Percentiles rank a stretch among this genome's conserved stretches.
phyloP scores from a whole-genome alignment of 2,888 invertebrate species.

The Pristionchus exspectatus region DNA sequence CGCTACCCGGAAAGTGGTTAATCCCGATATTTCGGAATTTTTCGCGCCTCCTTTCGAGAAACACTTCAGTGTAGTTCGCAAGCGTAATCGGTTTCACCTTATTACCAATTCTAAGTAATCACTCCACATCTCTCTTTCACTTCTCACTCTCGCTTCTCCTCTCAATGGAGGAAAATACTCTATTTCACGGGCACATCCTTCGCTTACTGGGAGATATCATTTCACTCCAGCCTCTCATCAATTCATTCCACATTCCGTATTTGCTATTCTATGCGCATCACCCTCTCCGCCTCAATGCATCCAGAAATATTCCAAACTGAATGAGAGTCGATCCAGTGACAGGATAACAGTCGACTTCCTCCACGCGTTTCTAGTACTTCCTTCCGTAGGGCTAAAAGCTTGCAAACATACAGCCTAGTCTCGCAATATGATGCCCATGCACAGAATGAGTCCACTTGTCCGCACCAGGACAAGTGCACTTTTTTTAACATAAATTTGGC shows the following conservation, averaged over 20 bases:
- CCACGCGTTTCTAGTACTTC: not conserved
- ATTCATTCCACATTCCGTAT: not conserved
- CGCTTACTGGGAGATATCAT: not conserved
- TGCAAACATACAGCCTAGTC: no score
- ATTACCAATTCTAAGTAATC: not conserved
- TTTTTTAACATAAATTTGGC: not conserved
- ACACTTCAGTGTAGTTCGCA: not conserved
- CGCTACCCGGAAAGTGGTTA: no score
- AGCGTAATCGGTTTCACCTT: not conserved
- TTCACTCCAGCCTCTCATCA: not conserved
- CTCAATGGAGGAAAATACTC: not conserved
- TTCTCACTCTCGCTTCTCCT: not conserved
- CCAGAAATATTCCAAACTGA: not conserved
- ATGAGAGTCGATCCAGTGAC: not conserved
- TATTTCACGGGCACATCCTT: not conserved
- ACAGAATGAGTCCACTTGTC: not conserved
- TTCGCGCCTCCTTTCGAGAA: not conserved
- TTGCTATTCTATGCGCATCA: not conserved
- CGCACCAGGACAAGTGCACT: no score
- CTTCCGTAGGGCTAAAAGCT: not conserved
- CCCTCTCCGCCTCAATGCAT: no score
- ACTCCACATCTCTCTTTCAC: not conserved
- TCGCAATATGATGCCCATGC: no score
- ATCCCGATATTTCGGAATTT: no score
- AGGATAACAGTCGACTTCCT: not conserved